Base-by-base conservation (phyloP, 2,113 vertebrate genomes). In the Reinhardtius hippoglossoides region DNA sequence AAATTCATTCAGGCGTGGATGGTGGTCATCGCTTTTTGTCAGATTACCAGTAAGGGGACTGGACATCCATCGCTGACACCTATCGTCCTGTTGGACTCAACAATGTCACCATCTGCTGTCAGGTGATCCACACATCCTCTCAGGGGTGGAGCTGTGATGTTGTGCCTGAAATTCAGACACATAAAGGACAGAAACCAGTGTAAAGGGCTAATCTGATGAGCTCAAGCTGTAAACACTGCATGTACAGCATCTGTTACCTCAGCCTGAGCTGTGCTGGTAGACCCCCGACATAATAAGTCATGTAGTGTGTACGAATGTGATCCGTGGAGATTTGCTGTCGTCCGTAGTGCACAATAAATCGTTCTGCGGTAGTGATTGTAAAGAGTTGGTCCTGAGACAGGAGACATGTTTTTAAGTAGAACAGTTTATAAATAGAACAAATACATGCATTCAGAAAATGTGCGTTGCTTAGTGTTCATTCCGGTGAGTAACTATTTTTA, bases 101-200 rank as follows among this genome's bases (percentile, higher is more conserved):
- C 88, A 0, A 86, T 83, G 6, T 65, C 86, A 1, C 26, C 31
- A 4, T 92, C 81, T 50, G 81, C 95, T 74, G 87, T 95, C 80
- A 96, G 52, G 13, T 92, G 95, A 87, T 90, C 95, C 89, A 98
- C 92, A 76, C 97, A 97, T 82, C 96, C 97, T 72, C 92, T 95
- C 81, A 97, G 94, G 10, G 96, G 87, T 57, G 95, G 94, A 31
- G 92, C 94, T 12, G 92, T 91, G 89, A 97, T 95, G 82, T 96
- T 94, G 88, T 96, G 94, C 60, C 97, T 98, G 80, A 59, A 31
- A 71, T 27, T 46, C 21, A 78, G 72, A 69, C 4, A 74, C n/a
- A 42, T 6, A 6, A 42, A 4, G 1, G n/a, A 57, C 24, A 67
- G 27, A 21, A 26, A 14, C 56, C 12, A 20, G 3, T 12, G 23